These are phyloP conservation scores for Smittia sp. DNA, from an alignment of 2,888 invertebrate species.

Conservation along the genomic window DNA sequence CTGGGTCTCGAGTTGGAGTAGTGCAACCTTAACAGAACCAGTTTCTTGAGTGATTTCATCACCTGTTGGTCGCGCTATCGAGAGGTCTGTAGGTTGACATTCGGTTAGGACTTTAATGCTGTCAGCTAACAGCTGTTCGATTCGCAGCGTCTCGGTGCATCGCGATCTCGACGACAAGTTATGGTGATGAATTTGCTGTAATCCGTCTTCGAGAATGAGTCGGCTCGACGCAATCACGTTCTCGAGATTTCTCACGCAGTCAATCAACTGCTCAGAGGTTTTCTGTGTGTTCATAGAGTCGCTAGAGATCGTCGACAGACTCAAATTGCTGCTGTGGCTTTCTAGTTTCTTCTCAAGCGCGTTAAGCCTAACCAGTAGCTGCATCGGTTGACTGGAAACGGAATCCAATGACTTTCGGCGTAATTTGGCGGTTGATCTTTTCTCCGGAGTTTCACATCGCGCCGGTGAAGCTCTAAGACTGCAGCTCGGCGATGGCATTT, in stretches of 20 bases:
- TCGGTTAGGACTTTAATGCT: constrained; percentile 23
- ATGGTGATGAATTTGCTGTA: constrained; percentile 60
- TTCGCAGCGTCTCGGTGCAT: constrained; percentile 24
- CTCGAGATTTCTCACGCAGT: constrained; percentile 61
- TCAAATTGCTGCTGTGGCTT: constrained; percentile 55
- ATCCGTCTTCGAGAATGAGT: constrained; percentile 66
- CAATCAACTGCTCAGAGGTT: constrained; percentile 56
- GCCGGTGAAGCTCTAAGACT: constrained; percentile 47
- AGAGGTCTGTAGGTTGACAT: constrained; percentile 24
- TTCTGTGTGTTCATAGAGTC: constrained; percentile 42
- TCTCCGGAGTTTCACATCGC: constrained; percentile 56
- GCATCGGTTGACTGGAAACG: constrained; percentile 75
- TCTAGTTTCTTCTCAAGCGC: constrained; percentile 75
- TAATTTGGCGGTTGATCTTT: constrained; percentile 58
- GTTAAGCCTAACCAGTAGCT: constrained; percentile 71
- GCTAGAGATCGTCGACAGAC: constrained; percentile 44
- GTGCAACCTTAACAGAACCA: constrained; percentile 60
- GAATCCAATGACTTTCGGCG: constrained; percentile 75
- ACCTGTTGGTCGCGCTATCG: constrained; percentile 20
- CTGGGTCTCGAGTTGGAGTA: constrained; percentile 65
- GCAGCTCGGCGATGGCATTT: constrained; percentile 52
- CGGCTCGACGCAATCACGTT: constrained; percentile 63
- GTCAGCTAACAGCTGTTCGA: constrained; percentile 32
- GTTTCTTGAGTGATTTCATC: constrained; percentile 44
- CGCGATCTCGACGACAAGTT: constrained; percentile 63